phyloP scores from a whole-genome alignment of 2,888 invertebrate genomes.

The Sceliomorpha sp. region DNA sequence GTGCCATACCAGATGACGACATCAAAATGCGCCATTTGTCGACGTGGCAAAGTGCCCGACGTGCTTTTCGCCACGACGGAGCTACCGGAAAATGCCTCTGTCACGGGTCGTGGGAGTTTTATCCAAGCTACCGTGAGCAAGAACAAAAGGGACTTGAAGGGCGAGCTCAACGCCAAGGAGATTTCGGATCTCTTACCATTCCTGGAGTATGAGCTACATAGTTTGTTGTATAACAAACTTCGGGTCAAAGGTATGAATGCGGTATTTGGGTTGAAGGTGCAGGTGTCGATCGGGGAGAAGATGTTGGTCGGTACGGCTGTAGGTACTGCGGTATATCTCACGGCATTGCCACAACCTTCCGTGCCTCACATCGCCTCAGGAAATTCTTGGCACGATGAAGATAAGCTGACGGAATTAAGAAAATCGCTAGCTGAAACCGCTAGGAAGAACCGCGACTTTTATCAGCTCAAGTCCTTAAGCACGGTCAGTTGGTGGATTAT shows the following conservation, averaged over 20 bases:
- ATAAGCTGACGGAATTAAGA: conserved; percentile 86
- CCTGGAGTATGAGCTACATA: conserved; percentile 96
- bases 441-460: conserved; percentile 86
- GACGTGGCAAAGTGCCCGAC: conserved; percentile 93
- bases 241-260: conserved; percentile 97
- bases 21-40: conserved; percentile 85
- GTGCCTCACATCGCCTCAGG: conserved; percentile 87
- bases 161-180: conserved; percentile 94
- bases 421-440: conserved; percentile 86
- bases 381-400: conserved; percentile 84
- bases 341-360: conserved; percentile 88
- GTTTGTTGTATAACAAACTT: conserved; percentile 93
- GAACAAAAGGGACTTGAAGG: conserved; percentile 88
- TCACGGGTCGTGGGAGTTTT: conserved; percentile 86
- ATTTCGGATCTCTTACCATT: conserved; percentile 97
- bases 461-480: conserved; percentile 82
- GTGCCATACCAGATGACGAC: conserved; percentile 88
- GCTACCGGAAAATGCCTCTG: conserved; percentile 87
- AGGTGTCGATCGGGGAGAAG: conserved; percentile 90
- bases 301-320: conserved; percentile 93
- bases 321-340: conserved; percentile 90
- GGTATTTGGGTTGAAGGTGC: conserved; percentile 90
- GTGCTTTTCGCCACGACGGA: conserved; percentile 94
- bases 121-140: conserved; percentile 89
- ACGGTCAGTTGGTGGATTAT: conserved; percentile 74